Conservation (phyloP, 2,797 vertebrate species). For the Eulemur mongoz region DNA sequence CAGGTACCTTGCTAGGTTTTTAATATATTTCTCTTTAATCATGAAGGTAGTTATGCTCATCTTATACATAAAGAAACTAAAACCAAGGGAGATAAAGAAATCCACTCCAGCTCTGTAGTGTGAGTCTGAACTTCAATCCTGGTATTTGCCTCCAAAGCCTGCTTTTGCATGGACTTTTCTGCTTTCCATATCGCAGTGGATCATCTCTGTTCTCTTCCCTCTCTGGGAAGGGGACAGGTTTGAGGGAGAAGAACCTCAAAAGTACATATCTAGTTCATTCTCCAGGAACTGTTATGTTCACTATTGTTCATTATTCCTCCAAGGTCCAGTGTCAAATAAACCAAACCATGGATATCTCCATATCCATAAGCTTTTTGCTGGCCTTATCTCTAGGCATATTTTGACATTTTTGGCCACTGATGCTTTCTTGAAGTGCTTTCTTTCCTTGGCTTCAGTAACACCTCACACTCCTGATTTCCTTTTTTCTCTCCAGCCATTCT, state of each 20-base stretch:
- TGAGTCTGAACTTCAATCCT: not conserved
- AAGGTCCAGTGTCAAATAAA: not conserved
- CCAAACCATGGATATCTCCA: not conserved
- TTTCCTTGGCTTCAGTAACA: not conserved
- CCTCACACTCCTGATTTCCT: not conserved
- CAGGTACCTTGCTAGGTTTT: not conserved
- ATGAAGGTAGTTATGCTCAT: not conserved
- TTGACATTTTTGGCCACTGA: not conserved
- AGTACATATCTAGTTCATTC: not conserved
- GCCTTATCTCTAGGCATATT: not conserved
- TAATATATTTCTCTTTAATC: constrained; percentile 1
- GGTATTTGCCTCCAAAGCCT: not conserved
- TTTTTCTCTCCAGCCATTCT: not conserved
- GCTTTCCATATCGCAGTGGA: not conserved
- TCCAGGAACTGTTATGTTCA: not conserved
- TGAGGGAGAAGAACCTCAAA: not conserved
- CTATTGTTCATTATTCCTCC: not conserved
- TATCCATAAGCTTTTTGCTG: not conserved
- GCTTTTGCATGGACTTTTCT: not conserved
- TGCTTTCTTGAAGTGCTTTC: not conserved
- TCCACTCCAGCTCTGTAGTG: not conserved
- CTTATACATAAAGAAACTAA: constrained; percentile 31
- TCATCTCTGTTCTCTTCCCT: not conserved
- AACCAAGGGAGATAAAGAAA: not conserved
- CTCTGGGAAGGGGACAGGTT: not conserved